Conservation (phyloP, 2,113 vertebrate species). For the Ictalurus furcatus region DNA sequence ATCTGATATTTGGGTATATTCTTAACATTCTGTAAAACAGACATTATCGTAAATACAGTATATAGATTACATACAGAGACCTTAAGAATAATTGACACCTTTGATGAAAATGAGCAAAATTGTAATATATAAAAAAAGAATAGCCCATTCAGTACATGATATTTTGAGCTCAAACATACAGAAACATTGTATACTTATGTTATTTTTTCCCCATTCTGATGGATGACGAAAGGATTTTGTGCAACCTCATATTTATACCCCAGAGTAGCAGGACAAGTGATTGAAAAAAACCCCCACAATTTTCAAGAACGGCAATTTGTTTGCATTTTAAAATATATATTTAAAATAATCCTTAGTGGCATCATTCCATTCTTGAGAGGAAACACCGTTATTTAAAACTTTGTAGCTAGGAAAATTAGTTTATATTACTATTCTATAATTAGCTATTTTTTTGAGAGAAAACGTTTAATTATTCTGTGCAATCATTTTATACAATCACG, state of each 20-base stretch:
- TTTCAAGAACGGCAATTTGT: background rate
- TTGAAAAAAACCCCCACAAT: no score
- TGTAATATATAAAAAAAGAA: background rate
- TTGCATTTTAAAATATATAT: no score
- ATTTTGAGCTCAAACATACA: background rate
- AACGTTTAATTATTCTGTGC: no score
- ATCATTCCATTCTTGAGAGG: background rate
- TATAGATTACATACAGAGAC: background rate
- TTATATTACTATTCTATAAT: no score
- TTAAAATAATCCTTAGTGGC: no score
- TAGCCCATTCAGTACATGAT: background rate
- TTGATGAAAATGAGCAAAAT: background rate
- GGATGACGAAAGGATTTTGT: background rate
- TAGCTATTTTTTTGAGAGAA: no score
- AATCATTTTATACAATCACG: no score
- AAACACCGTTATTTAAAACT: no score
- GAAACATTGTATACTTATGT: background rate
- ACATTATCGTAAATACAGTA: background rate
- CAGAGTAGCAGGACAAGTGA: background rate
- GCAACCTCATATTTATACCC: background rate
- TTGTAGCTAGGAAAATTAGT: no score
- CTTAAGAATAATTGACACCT: background rate
- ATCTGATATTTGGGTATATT: background rate
- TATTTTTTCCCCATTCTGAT: background rate
- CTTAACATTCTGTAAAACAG: background rate